A percentile compares a stretch with the other conserved stretches of the same genome.
phyloP scores from a whole-genome alignment of 2,797 vertebrate genomes.

The Danio albolineatus region DNA sequence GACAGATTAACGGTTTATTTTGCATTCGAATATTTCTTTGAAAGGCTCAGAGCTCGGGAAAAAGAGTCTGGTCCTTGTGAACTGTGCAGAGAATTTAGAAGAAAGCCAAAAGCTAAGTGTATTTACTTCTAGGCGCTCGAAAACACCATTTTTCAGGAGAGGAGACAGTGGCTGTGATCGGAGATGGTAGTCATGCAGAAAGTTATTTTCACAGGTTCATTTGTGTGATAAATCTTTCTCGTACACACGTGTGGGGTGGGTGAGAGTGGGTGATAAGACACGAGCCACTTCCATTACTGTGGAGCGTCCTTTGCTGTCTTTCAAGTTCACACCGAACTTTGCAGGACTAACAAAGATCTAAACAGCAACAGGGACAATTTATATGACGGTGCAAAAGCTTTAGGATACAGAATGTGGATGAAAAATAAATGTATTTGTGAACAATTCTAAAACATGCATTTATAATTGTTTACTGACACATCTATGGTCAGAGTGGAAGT shows the following conservation, averaged over 20 bases:
- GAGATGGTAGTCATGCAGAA: slow-evolving; percentile 60
- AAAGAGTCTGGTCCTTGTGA: slow-evolving; percentile 1
- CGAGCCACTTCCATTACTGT: slow-evolving; percentile 36
- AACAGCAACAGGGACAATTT: background rate
- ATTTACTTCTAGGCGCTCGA: slow-evolving; percentile 26
- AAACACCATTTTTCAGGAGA: slow-evolving; percentile 44
- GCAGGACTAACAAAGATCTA: background rate
- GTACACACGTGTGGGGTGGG: slow-evolving; percentile 26
- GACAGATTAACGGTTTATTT: slow-evolving; percentile 25
- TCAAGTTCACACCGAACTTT: slow-evolving; percentile 38
- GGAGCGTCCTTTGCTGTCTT: slow-evolving; percentile 34
- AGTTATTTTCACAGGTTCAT: slow-evolving; percentile 60
- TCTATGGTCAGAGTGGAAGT: no score
- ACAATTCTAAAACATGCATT: no score
- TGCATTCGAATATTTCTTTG: slow-evolving; percentile 16
- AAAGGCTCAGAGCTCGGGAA: slow-evolving; percentile 13
- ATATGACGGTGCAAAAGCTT: background rate
- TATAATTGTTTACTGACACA: no score
- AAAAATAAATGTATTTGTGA: slow-evolving; percentile 12
- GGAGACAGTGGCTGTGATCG: slow-evolving; percentile 37
- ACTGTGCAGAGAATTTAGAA: slow-evolving; percentile 27
- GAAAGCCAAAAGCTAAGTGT: slow-evolving; percentile 37
- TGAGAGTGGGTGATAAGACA: slow-evolving; percentile 55
- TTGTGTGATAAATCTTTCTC: slow-evolving; percentile 64
- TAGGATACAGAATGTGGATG: slow-evolving; percentile 7